These are phyloP conservation scores for Orientallactaga bullata DNA, from an alignment of 2,113 vertebrate genomes.

Conservation along the genomic window DNA sequence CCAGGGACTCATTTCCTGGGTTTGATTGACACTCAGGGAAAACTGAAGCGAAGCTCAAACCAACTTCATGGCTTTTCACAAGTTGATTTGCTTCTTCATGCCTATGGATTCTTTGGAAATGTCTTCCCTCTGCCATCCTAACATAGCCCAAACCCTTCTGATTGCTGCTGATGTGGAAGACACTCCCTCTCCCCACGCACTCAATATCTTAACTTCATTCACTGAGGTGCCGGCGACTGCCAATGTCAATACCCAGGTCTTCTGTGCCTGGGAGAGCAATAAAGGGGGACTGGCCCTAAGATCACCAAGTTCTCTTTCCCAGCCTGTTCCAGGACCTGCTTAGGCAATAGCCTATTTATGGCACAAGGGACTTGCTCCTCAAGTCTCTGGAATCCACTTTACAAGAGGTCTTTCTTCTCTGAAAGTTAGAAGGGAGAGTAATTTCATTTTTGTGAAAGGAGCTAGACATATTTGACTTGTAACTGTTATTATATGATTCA, in stretches of 20 bases:
- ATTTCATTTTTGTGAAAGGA: conserved; percentile 46
- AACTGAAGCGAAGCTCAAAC: background rate
- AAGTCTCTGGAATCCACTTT: conserved; percentile 37
- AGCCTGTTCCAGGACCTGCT: conserved; percentile 1
- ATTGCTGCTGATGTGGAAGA: conserved; percentile 58
- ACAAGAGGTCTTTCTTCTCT: conserved; percentile 50
- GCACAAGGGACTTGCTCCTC: background rate
- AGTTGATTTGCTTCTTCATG: background rate
- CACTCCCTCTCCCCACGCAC: conserved; percentile 8
- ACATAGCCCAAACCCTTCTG: background rate
- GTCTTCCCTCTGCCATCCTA: background rate
- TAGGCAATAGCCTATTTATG: background rate
- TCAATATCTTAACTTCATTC: conserved; percentile 73
- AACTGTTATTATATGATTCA: conserved; percentile 12
- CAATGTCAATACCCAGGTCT: conserved; percentile 67
- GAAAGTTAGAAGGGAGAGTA: conserved; percentile 48
- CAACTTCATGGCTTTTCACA: background rate
- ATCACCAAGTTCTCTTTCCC: background rate
- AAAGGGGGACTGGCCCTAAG: conserved; percentile 21
- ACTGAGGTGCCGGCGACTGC: conserved; percentile 48
- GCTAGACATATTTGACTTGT: conserved; percentile 44
- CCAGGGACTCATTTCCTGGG: background rate
- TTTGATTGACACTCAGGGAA: conserved; percentile 11
- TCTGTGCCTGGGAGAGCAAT: conserved; percentile 64
- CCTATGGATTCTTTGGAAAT: background rate